Base-by-base conservation (phyloP, 2,797 vertebrate species). In the Coccyzus lansbergi region DNA sequence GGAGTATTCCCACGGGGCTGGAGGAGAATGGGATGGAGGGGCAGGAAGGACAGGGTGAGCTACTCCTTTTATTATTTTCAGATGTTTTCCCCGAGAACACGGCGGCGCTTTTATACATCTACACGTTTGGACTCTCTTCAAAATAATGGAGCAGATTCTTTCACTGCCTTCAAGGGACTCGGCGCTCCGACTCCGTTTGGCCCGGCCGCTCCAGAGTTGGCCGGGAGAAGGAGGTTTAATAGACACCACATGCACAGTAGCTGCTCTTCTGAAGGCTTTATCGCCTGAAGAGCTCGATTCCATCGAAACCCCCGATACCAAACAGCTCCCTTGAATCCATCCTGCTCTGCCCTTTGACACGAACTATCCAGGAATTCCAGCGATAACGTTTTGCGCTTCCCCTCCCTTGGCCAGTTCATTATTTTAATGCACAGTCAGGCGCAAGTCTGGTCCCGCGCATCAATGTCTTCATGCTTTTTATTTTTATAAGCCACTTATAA, bases 161-260 rank as follows among this genome's bases (percentile, higher is more conserved):
- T 3, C 62, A 11, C 58, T 33, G 59, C 78, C 89, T 96, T 67
- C 79, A 5, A 53, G 92, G 83, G 88, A 51, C 71, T 87, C 5
- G 4, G 7, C 34, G 51, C 90, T 53, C 26, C 10, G 42, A 10
- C 94, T 70, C 63, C 29, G 6, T 38, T 63, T 83, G 94, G 96
- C 95, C 92, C 65, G 5, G 86, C 68, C 68, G 8, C 80, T 33
- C 49, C 9, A 21, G 84, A 38, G 60, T 38, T 94, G 95, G 92
- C 93, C 78, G 1, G 69, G 76, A 92, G 59, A 72, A 7, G 85
- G 51, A 72, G 6, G 2, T 90, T 94, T 96, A 97, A 96, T 85
- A 12, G 94, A 19, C 94, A 94, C 84, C 94, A 95, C 82, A 92
- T 95, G 95, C 90, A 96, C 94, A 20, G 94, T 96, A 97, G 94